phyloP scores from a whole-genome alignment of 2,113 vertebrate genomes.

The Lophochroa leadbeateri region DNA sequence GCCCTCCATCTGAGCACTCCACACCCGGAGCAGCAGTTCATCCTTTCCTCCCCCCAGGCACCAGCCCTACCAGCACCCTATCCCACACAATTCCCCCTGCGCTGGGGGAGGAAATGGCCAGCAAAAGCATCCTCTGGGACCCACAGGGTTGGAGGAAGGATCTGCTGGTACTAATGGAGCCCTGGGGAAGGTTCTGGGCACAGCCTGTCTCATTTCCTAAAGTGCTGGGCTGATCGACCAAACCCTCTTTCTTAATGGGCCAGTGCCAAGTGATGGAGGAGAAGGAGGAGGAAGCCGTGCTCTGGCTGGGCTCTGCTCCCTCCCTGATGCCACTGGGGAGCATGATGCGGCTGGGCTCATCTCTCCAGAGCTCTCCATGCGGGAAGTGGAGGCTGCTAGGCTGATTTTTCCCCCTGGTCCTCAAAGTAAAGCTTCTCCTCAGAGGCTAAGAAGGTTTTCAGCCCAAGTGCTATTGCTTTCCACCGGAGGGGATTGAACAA shows the following conservation, averaged over 20 bases:
- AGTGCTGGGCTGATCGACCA: neutral
- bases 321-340: neutral
- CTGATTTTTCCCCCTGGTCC: neutral
- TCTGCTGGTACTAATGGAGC: neutral
- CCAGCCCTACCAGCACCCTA: neutral
- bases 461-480: neutral
- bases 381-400: neutral
- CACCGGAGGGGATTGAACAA: neutral
- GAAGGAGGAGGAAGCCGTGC: neutral
- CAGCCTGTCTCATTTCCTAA: conserved; percentile 17
- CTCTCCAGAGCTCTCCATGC: neutral
- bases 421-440: neutral
- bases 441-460: neutral
- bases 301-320: neutral
- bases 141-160: neutral
- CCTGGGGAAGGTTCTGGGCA: neutral
- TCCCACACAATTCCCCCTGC: neutral
- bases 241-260: conserved; percentile 1
- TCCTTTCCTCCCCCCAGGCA: accelerated
- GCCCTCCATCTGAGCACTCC: neutral
- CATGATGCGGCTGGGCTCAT: accelerated
- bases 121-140: neutral
- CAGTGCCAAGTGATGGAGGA: neutral
- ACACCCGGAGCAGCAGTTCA: neutral
- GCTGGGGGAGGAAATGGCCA: accelerated